phyloP scores from a whole-genome alignment of 1,140 invertebrate genomes.

The Anastrepha obliqua region DNA sequence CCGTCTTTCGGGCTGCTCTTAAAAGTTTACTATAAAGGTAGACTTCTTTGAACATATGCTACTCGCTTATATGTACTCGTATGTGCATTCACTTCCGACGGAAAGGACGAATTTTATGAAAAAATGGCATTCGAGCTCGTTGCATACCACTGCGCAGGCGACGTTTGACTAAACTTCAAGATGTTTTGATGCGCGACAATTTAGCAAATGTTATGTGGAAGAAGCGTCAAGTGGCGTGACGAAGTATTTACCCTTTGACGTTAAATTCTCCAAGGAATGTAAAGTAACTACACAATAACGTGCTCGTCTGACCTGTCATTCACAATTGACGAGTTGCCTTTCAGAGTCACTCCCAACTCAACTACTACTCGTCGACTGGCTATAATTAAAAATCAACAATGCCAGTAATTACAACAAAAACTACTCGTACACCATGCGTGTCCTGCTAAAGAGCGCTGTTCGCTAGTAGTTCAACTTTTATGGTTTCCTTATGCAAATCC shows the following conservation, averaged over 20 bases:
- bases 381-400: conserved; percentile 28
- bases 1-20: neutral
- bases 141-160: neutral
- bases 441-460: neutral
- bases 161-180: conserved; percentile 1
- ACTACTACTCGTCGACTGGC: neutral
- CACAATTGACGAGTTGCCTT: neutral
- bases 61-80: neutral
- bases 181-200: neutral
- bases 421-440: neutral
- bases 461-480: neutral
- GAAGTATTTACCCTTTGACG: neutral
- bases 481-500: conserved; percentile 39
- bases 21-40: neutral
- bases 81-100: neutral
- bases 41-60: neutral
- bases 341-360: neutral
- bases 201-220: neutral
- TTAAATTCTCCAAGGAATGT: conserved; percentile 20
- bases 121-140: neutral
- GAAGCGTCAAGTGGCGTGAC: conserved; percentile 6
- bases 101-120: neutral
- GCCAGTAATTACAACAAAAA: neutral
- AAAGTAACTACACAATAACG: neutral
- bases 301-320: neutral